Evolutionary conservation across 2,797 vertebrate species (phyloP).

Genomic region (Sebastolobus altivelis): DNA sequence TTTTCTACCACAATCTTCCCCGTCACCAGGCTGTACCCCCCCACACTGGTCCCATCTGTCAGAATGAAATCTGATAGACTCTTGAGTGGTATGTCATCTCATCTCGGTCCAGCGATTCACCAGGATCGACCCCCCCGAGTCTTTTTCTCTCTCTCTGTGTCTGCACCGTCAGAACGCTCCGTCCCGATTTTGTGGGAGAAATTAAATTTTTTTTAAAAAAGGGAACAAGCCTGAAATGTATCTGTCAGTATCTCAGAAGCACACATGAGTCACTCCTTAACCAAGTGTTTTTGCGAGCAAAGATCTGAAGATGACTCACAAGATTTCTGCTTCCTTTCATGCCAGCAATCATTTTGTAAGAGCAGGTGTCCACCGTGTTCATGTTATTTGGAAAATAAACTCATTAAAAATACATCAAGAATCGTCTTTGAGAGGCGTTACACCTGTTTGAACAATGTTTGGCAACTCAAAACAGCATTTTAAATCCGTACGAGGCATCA

Average conservation of each 20-base stretch:
- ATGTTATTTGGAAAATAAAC: conserved; percentile 25
- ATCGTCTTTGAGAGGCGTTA: background rate
- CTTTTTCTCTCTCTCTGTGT: conserved; percentile 10
- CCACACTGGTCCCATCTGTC: conserved; percentile 55
- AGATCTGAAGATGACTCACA: conserved; percentile 39
- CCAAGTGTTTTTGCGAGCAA: conserved; percentile 31
- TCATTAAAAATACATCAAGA: conserved; percentile 38
- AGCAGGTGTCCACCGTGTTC: conserved; percentile 35
- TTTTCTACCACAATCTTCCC: conserved; percentile 67
- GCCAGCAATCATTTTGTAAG: conserved; percentile 28
- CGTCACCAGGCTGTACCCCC: conserved; percentile 45
- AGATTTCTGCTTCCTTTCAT: conserved; percentile 40
- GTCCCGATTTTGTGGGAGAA: conserved; percentile 9
- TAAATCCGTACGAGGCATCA: background rate
- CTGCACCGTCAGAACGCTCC: conserved; percentile 12
- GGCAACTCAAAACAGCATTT: background rate
- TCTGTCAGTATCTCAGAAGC: conserved; percentile 37
- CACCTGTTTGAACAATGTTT: conserved; percentile 16
- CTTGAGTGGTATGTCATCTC: conserved; percentile 51
- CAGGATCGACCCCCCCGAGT: background rate
- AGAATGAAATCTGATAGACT: conserved; percentile 68
- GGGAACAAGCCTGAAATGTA: conserved; percentile 24
- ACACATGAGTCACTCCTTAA: conserved; percentile 33
- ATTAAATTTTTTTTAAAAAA: conserved; percentile 10
- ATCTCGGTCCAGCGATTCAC: conserved; percentile 32